Base-by-base conservation (phyloP, 1,140 invertebrate genomes). In the Euschistus heros region DNA sequence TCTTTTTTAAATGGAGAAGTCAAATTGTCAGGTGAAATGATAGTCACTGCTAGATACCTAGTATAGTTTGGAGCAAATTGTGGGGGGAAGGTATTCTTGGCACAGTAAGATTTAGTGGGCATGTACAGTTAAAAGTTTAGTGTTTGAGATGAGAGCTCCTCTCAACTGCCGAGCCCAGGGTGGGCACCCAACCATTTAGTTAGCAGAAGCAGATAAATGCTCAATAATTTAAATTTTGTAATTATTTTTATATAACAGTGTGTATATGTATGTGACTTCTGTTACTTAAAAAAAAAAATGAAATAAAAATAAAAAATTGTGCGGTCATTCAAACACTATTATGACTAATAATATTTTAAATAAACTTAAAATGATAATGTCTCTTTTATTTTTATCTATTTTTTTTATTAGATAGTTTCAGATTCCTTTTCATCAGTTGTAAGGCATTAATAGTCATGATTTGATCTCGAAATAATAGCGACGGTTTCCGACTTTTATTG, bases 141-240 rank as follows among this genome's bases (percentile, higher is more conserved):
- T 30, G 3, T 22, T 55, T 57, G 54, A 24, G 24, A 57, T 50
- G 47, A 5, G n/a, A 50, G 54, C 24, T 24, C 54, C 15, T 20
- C 46, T 55, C 22, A 10, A 55, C 52, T 55, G 52, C 54, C 54
- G 15, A 26, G 20, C 54, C 54, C 24, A 24, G 30, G 30, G 52
- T 22, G 22, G 52, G 52, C n/a, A 18, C 5, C 54, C 20, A 57
- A 22, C 24, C 15, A 17, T 57, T 26, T 24, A 24, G 24, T 20
- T 13, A 24, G 15, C 18, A 24, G 54, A 57, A 57, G 54, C 54
- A 57, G 24, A 57, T 22, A 27, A 57, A 57, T 57, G 54, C 54
- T 57, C 54, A 57, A 57, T 57, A 57, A 57, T 57, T 57, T 57
- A 57, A 57, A 20, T 57, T 57, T 57, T 57, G 54, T 57, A 57